A percentile compares a stretch with the other conserved stretches of the same genome.
Conservation (phyloP, 2,113 vertebrate species). For the Suricata suricatta region DNA sequence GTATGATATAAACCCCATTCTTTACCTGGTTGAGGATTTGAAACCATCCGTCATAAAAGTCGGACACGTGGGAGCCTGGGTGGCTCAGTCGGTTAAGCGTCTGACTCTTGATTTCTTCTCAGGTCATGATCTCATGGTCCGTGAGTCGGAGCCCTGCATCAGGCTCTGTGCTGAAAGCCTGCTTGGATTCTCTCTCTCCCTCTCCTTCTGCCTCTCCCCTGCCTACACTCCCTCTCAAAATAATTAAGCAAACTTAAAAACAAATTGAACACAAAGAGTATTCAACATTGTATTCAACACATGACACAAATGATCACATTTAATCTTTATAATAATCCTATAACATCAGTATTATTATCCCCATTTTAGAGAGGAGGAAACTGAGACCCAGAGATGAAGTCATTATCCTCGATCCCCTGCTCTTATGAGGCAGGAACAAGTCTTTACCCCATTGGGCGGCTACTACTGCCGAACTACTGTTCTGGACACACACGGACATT, state of each 20-base stretch:
- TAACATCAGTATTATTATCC: not conserved
- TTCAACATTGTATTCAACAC: not conserved
- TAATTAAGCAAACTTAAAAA: not conserved
- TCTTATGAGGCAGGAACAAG: not conserved
- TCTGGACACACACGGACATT: not conserved
- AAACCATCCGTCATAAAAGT: not conserved
- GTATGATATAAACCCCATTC: not conserved
- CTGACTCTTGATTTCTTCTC: not conserved
- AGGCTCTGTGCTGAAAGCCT: not conserved
- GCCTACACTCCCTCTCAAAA: not conserved
- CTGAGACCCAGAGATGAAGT: not conserved
- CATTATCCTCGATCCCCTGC: not conserved
- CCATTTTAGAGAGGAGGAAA: slow-evolving; percentile 3
- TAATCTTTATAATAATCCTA: not conserved
- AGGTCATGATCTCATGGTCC: not conserved
- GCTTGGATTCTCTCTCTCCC: not conserved
- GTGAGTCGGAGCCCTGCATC: not conserved
- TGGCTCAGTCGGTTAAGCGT: not conserved
- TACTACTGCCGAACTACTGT: not conserved
- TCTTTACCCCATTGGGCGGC: not conserved
- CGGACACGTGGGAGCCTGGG: not conserved
- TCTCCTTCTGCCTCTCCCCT: not conserved
- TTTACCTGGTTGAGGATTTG: not conserved
- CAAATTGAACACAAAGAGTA: not conserved
- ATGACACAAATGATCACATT: not conserved